Conservation (phyloP, 2,113 vertebrate species). For the Euleptes europaea region DNA sequence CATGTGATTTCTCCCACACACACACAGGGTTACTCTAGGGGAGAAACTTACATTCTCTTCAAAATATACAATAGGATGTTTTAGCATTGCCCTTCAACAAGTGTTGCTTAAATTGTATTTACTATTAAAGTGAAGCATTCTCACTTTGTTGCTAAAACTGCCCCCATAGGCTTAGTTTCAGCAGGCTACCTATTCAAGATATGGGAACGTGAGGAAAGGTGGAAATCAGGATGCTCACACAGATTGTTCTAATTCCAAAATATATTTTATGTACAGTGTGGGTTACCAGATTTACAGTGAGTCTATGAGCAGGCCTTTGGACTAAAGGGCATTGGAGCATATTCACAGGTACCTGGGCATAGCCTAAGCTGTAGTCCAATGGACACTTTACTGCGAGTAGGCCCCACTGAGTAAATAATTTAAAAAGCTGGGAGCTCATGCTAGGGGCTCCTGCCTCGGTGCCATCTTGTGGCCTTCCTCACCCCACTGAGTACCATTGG, state of each 20-base stretch:
- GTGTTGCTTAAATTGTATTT: background rate
- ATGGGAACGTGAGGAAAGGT: background rate
- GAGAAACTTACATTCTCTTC: background rate
- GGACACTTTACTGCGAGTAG: background rate
- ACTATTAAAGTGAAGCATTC: background rate
- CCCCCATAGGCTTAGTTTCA: background rate
- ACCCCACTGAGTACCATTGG: too few relatives aligned
- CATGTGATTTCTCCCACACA: background rate
- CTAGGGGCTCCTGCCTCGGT: too few relatives aligned
- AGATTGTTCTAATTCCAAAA: background rate
- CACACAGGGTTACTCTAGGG: background rate
- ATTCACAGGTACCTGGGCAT: too few relatives aligned
- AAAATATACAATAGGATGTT: background rate
- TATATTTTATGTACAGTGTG: background rate
- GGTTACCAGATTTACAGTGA: too few relatives aligned
- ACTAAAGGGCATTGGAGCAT: too few relatives aligned
- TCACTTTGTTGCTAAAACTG: background rate
- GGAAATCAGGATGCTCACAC: background rate
- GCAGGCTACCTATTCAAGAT: accelerated
- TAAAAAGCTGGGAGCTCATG: too few relatives aligned
- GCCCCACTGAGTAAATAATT: too few relatives aligned
- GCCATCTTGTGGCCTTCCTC: too few relatives aligned
- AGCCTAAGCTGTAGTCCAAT: too few relatives aligned
- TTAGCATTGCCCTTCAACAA: background rate
- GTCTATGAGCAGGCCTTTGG: too few relatives aligned